These are phyloP conservation scores for Perodicticus potto DNA, from an alignment of 2,797 vertebrate genomes.

Conservation along the genomic window DNA sequence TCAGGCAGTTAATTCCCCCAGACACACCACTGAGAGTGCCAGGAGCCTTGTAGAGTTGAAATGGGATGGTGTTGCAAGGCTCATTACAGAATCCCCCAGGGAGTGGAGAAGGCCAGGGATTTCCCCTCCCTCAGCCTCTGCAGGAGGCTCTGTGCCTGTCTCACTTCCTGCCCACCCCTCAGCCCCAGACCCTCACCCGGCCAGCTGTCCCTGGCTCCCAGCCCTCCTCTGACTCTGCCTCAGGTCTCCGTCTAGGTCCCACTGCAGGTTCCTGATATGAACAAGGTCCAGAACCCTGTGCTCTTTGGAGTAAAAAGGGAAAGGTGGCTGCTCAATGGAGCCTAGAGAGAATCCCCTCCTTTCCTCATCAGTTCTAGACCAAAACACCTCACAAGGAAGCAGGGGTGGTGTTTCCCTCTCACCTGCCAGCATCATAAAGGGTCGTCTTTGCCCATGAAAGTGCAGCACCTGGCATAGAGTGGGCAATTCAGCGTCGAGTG, in stretches of 20 bases:
- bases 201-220: not conserved
- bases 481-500: not conserved
- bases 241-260: not conserved
- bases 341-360: not conserved
- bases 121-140: not conserved
- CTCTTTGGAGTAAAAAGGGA: not conserved
- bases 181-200: fast-evolving
- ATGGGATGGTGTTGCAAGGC: slow-evolving; percentile 60
- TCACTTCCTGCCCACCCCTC: not conserved
- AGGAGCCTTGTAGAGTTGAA: slow-evolving; percentile 67
- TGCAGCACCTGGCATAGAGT: fast-evolving
- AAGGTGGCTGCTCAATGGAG: not conserved
- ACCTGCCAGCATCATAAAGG: fast-evolving
- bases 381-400: not conserved
- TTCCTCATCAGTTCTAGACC: not conserved
- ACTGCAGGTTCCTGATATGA: not conserved
- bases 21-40: slow-evolving; percentile 51
- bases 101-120: slow-evolving; percentile 40
- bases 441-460: not conserved
- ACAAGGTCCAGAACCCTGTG: not conserved
- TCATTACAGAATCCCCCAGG: slow-evolving; percentile 59
- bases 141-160: not conserved
- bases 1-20: slow-evolving; percentile 79
- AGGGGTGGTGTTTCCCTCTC: fast-evolving
- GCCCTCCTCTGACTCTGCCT: not conserved